Percentiles rank a stretch among this genome's conserved stretches.
Evolutionary conservation across 2,797 vertebrate genomes (phyloP).

Genomic region (Miichthys miiuy): DNA sequence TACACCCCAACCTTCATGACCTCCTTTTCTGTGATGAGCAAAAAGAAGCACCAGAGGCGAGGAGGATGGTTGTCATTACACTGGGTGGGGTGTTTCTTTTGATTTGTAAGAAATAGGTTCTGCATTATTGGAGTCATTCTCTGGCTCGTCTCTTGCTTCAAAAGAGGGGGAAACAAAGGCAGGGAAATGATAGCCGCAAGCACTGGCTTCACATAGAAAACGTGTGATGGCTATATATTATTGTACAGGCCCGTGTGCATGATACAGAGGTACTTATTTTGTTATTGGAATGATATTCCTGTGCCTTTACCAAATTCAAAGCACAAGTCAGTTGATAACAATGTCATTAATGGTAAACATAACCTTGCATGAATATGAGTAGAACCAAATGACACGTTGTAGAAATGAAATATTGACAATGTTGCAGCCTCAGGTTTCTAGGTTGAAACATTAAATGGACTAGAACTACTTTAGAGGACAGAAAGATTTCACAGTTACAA

Average conservation of each 20-base stretch:
- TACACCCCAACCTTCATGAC: conserved; percentile 56
- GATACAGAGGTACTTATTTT: conserved; percentile 28
- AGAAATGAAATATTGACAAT: conserved; percentile 28
- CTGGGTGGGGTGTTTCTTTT: conserved; percentile 71
- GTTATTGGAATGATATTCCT: conserved; percentile 43
- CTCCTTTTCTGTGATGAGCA: conserved; percentile 66
- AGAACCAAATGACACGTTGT: neutral
- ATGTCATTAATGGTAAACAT: conserved; percentile 26
- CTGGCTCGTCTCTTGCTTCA: conserved; percentile 66
- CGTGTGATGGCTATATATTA: conserved; percentile 54
- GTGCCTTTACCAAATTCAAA: conserved; percentile 33
- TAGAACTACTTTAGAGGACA: neutral
- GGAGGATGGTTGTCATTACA: conserved; percentile 64
- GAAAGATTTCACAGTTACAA: neutral
- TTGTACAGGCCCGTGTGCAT: conserved; percentile 18
- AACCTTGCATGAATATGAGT: conserved; percentile 24
- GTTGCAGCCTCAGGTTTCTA: neutral
- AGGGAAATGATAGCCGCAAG: conserved; percentile 71
- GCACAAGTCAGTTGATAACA: conserved; percentile 20
- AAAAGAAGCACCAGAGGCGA: conserved; percentile 72
- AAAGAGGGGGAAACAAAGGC: conserved; percentile 71
- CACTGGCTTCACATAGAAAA: conserved; percentile 51
- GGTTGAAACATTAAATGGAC: neutral
- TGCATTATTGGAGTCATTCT: conserved; percentile 80
- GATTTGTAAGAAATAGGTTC: conserved; percentile 79